Conservation (phyloP, 2,113 vertebrate species). For the Vombatus ursinus region DNA sequence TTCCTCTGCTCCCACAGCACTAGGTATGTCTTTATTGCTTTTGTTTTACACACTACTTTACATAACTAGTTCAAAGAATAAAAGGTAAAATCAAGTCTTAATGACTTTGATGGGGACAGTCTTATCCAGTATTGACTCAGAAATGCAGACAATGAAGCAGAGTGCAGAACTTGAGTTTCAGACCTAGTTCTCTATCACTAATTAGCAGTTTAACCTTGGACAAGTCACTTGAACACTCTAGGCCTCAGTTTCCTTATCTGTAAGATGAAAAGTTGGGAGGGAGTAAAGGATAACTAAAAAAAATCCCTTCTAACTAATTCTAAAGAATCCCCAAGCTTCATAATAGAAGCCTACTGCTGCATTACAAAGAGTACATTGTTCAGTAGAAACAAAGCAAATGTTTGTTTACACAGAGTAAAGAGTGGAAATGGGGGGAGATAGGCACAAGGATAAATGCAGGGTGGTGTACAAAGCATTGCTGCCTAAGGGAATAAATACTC, state of each 20-base stretch:
- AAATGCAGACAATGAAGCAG: background rate
- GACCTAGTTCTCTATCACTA: background rate
- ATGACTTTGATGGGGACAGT: background rate
- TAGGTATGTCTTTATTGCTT: background rate
- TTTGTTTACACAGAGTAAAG: background rate
- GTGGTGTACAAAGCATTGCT: background rate
- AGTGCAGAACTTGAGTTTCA: background rate
- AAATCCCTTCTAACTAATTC: background rate
- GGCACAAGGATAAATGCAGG: background rate
- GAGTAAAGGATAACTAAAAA: background rate
- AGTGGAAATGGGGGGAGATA: background rate
- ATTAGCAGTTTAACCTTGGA: background rate
- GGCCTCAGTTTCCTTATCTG: background rate
- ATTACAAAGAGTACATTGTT: background rate
- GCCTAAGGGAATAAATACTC: background rate
- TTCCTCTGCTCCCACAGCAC: background rate
- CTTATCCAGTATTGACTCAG: background rate
- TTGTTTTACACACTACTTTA: background rate
- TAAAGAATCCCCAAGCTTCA: background rate
- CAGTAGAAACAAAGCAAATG: background rate
- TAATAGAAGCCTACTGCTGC: background rate
- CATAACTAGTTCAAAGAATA: background rate
- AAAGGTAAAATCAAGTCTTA: background rate
- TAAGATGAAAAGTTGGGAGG: background rate
- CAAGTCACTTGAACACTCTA: background rate